These are phyloP conservation scores for Drosophila nebulosa DNA, from an alignment of 1,140 invertebrate species.

Conservation along the genomic window DNA sequence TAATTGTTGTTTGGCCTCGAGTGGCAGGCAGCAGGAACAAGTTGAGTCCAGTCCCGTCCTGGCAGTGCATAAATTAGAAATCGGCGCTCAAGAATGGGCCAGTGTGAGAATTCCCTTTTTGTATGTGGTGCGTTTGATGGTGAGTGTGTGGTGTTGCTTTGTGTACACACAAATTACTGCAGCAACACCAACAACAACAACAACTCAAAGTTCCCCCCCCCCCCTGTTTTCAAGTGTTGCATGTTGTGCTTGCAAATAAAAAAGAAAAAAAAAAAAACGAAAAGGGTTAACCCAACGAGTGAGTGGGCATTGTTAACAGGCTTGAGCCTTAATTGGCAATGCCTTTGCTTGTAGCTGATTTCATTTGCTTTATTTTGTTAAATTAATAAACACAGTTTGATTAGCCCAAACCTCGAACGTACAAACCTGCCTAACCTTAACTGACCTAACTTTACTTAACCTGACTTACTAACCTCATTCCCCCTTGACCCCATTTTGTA, in stretches of 20 bases:
- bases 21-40: constrained; percentile 27
- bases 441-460: constrained; percentile 19
- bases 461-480: constrained; percentile 48
- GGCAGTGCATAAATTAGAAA: constrained; percentile 70
- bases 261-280: neutral
- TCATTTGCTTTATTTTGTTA: constrained; percentile 49
- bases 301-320: constrained; percentile 61
- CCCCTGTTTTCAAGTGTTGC: constrained; percentile 26
- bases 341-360: constrained; percentile 16
- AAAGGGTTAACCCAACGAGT: constrained; percentile 50
- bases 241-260: constrained; percentile 32
- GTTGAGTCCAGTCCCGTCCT: constrained; percentile 56
- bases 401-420: constrained; percentile 38
- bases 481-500: constrained; percentile 28
- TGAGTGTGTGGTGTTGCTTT: constrained; percentile 44
- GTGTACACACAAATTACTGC: constrained; percentile 66
- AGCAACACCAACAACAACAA: constrained; percentile 36
- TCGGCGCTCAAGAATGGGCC: constrained; percentile 42
- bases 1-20: constrained; percentile 53
- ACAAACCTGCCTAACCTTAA: neutral
- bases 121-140: constrained; percentile 33
- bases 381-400: constrained; percentile 71
- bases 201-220: constrained; percentile 10
- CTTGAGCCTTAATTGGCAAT: constrained; percentile 42
- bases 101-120: constrained; percentile 3